Base-by-base conservation (phyloP, 1,140 invertebrate species). In the Ooceraea biroi region DNA sequence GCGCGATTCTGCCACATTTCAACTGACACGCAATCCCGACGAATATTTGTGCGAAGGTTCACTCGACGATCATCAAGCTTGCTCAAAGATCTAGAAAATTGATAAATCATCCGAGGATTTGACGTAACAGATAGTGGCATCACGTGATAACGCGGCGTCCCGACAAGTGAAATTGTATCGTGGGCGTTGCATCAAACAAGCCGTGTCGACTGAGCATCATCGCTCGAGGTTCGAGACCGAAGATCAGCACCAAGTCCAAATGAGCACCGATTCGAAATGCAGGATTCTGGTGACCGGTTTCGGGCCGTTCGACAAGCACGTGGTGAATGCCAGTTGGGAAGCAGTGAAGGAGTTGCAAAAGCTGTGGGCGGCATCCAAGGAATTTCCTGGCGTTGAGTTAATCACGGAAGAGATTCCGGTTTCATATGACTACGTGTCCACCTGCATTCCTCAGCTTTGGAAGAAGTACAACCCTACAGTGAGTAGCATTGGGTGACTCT, bases 241-340 rank as follows among this genome's bases (percentile, higher is more conserved):
- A n/a, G n/a, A n/a, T n/a, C n/a, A n/a, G n/a, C n/a, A n/a, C n/a
- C n/a, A n/a, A n/a, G n/a, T 0, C 12, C 11, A 58, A 69, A 80
- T 80, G 76, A 1, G 10, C 1, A 17, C 0, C 11, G 41, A 80
- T 57, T 4, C 36, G 1, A 57, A 87, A 3, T 11, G 69, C 0
- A 90, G 83, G 36, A 77, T 94, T 74, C 60, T 97, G 19, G 94
- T 97, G 68, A 96, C 96, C 86, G 97, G 97, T 17, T 98, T 97
- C 94, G 97, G 97, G 14, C 97, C 97, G 41, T 98, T 97, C 93
- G 92, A 94, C 36, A 90, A 91, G 12, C 96, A 97, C 89, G 91
- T 91, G 27, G 93, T 97, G 11, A 98, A 98, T 91, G 96, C 97
- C 0, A 98, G 97, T 90, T 97, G 97, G 97, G 96, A 97, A 90